Conservation (phyloP, 2,113 vertebrate genomes). For the Azemiops feae region DNA sequence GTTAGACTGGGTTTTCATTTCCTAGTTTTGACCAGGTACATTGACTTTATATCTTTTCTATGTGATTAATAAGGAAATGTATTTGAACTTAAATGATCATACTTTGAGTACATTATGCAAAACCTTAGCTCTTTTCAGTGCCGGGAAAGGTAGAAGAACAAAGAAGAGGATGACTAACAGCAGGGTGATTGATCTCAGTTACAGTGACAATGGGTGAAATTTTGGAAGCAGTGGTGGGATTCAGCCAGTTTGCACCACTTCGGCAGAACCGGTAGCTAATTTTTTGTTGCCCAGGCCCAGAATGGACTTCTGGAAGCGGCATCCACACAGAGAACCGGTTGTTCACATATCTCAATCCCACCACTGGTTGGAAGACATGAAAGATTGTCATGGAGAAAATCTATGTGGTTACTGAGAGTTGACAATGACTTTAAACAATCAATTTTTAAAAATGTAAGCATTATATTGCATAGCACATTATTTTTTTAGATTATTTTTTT, state of each 20-base stretch:
- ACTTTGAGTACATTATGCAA: neutral
- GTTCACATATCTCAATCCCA: no score
- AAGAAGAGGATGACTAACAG: neutral
- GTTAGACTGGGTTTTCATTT: neutral
- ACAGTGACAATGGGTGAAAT: neutral
- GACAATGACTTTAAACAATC: neutral
- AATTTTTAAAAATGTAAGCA: neutral
- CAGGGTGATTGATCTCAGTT: neutral
- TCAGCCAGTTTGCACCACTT: no score
- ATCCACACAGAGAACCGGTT: no score
- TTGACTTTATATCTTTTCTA: neutral
- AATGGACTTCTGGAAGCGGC: no score
- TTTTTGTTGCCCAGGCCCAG: no score
- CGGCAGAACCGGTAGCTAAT: no score
- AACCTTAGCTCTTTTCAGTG: neutral
- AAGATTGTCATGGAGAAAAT: neutral
- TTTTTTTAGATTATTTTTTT: neutral
- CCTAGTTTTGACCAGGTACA: neutral
- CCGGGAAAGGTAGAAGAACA: neutral
- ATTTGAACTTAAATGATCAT: neutral
- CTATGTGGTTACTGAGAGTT: neutral
- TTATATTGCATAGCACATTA: neutral
- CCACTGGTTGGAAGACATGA: neutral
- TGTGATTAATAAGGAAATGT: neutral
- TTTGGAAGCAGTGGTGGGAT: neutral